These are phyloP conservation scores for Kryptolebias ocellatus DNA, from an alignment of 2,797 vertebrate genomes.

Conservation along the genomic window DNA sequence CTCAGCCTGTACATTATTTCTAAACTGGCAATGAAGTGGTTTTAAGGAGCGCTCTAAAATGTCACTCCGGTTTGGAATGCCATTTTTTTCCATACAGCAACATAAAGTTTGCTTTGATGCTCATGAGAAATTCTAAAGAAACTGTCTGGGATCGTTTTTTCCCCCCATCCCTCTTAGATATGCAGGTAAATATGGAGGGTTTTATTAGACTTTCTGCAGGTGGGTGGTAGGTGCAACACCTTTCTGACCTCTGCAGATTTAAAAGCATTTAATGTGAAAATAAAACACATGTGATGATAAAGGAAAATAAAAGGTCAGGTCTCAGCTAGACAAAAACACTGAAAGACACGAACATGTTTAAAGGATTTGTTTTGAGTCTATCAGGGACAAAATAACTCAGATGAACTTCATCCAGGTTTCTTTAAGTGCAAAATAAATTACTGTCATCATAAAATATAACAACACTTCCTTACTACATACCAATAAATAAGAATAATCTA, in stretches of 20 bases:
- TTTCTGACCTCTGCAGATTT: slow-evolving; percentile 13
- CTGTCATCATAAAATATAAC: too few species aligned
- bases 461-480: too few species aligned
- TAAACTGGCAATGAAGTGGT: slow-evolving; percentile 69
- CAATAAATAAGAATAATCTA: too few species aligned
- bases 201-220: slow-evolving; percentile 63
- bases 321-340: background rate
- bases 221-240: slow-evolving; percentile 64
- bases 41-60: slow-evolving; percentile 73
- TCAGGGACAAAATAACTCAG: background rate
- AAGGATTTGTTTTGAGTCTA: too few species aligned
- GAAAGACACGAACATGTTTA: too few species aligned
- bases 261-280: background rate
- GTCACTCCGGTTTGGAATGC: slow-evolving; percentile 65
- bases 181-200: slow-evolving; percentile 47
- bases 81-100: slow-evolving; percentile 71
- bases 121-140: slow-evolving; percentile 40
- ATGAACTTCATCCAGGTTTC: background rate
- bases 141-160: too few species aligned
- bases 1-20: slow-evolving; percentile 55
- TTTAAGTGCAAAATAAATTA: too few species aligned
- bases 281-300: background rate
- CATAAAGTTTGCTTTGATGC: slow-evolving; percentile 57
- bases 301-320: background rate
- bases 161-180: slow-evolving; percentile 27